Conservation (phyloP, 2,888 invertebrate genomes). For the Esperia sulphurella region DNA sequence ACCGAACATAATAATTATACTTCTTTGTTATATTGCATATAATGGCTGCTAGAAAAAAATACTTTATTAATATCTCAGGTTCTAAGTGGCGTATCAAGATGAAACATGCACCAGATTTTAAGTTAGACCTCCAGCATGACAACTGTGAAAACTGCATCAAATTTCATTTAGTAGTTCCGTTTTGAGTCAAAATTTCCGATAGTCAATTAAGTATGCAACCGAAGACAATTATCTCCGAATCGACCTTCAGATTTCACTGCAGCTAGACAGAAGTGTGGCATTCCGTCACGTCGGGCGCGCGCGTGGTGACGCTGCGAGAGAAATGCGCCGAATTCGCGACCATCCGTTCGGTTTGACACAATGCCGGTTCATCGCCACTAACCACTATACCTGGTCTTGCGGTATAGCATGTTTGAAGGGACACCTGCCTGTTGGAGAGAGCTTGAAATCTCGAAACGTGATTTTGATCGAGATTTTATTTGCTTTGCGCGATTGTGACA, state of each 20-base stretch:
- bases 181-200: background rate
- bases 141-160: no score
- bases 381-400: background rate
- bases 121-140: no score
- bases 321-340: conserved; percentile 75
- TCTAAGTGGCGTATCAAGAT: no score
- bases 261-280: conserved; percentile 54
- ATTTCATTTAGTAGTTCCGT: no score
- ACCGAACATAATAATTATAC: no score
- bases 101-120: no score
- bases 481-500: no score
- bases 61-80: no score
- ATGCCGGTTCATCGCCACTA: conserved; percentile 71
- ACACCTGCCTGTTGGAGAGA: background rate
- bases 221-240: conserved; percentile 25
- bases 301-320: conserved; percentile 49
- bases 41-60: no score
- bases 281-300: conserved; percentile 61
- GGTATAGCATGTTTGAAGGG: background rate
- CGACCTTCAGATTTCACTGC: conserved; percentile 72
- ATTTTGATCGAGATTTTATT: no score
- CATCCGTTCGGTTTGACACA: conserved; percentile 69
- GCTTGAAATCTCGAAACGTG: no score
- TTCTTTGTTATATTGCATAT: no score
- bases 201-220: background rate